Evolutionary conservation across 2,113 vertebrate genomes (phyloP).

Genomic region (Entomyzon cyanotis): DNA sequence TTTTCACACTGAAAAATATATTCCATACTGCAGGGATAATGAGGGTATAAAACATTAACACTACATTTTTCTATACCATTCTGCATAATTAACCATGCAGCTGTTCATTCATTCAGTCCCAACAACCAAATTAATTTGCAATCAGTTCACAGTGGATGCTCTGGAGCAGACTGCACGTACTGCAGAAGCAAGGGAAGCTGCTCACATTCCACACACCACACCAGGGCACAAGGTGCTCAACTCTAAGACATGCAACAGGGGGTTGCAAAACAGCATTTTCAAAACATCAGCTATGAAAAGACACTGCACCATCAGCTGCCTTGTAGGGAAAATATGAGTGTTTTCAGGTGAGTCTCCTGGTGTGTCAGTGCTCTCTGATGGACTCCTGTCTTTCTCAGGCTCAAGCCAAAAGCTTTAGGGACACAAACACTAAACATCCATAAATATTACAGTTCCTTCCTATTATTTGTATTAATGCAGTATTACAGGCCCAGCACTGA

Average conservation of each 20-base stretch:
- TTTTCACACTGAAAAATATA: conserved; percentile 49
- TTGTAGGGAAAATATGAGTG: rapidly evolving
- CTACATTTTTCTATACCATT: conserved; percentile 57
- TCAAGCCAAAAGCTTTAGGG: neutral
- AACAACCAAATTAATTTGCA: conserved; percentile 40
- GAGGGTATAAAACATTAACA: conserved; percentile 51
- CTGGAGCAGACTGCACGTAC: neutral
- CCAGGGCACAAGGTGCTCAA: neutral
- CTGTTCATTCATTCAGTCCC: conserved; percentile 39
- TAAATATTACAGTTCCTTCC: neutral
- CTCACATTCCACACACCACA: neutral
- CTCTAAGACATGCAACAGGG: neutral
- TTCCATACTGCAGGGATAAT: conserved; percentile 28
- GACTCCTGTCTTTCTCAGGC: neutral
- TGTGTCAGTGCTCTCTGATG: neutral
- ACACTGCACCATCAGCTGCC: neutral
- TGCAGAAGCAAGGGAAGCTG: neutral
- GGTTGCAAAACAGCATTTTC: neutral
- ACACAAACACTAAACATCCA: neutral
- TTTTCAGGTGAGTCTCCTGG: neutral
- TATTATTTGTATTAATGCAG: neutral
- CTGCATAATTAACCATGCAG: conserved; percentile 61
- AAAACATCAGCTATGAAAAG: neutral
- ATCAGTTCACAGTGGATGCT: neutral
- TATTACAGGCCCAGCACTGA: neutral